phyloP scores from a whole-genome alignment of 2,113 vertebrate species.

The Acanthisitta chloris region DNA sequence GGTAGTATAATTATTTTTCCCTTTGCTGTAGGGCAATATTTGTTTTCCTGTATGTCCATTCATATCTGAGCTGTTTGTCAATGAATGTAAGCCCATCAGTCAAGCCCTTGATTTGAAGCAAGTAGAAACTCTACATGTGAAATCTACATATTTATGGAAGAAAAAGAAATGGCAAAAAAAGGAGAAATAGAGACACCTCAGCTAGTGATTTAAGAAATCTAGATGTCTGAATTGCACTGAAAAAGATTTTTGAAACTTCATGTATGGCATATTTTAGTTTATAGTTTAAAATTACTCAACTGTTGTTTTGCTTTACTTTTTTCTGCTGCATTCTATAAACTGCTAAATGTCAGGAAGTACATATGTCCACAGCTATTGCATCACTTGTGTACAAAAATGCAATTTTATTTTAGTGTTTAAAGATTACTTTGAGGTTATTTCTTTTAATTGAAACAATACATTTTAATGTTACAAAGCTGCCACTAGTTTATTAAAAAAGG shows the following conservation, averaged over 20 bases:
- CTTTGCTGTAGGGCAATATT: background rate
- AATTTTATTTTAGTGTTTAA: constrained; percentile 57
- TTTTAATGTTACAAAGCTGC: constrained; percentile 53
- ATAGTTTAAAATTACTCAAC: background rate
- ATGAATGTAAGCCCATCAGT: background rate
- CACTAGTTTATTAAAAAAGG: constrained; percentile 39
- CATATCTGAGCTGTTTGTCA: background rate
- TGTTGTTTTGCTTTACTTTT: background rate
- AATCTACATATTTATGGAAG: background rate
- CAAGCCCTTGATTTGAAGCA: background rate
- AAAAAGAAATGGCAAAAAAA: rapidly evolving
- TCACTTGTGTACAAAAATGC: constrained; percentile 13
- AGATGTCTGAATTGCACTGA: background rate
- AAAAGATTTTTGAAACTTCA: background rate
- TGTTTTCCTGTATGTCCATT: background rate
- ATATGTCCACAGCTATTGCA: background rate
- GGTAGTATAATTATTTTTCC: background rate
- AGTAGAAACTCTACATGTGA: background rate
- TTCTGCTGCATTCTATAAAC: background rate
- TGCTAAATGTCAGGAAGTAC: background rate
- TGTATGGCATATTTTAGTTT: background rate
- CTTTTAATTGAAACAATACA: constrained; percentile 69
- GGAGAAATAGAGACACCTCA: background rate
- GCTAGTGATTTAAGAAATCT: background rate
- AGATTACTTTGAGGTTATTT: constrained; percentile 35